These are phyloP conservation scores for Mylabris sibirica DNA, from an alignment of 2,888 invertebrate genomes.

Conservation along the genomic window DNA sequence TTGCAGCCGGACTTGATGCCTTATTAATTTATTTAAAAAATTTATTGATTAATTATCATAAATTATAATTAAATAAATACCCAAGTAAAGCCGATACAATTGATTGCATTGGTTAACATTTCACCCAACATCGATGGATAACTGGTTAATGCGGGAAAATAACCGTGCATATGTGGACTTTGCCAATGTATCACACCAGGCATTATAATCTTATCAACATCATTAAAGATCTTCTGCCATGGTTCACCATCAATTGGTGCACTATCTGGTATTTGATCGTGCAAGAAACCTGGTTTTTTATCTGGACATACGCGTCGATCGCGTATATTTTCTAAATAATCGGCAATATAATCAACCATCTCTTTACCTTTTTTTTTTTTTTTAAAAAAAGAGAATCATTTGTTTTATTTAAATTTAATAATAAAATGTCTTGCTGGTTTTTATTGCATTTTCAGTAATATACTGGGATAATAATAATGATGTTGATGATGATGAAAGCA, in stretches of 20 bases:
- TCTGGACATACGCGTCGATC: conserved; percentile 91
- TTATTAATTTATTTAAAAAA: conserved; percentile 57
- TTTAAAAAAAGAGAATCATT: neutral
- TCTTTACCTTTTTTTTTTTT: conserved; percentile 92
- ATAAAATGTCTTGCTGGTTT: neutral
- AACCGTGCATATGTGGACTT: conserved; percentile 97
- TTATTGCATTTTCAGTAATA: too few species aligned
- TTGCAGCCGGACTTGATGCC: conserved; percentile 97
- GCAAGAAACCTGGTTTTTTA: conserved; percentile 93
- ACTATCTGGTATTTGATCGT: conserved; percentile 81
- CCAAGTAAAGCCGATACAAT: conserved; percentile 96
- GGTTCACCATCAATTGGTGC: conserved; percentile 88
- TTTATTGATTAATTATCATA: neutral
- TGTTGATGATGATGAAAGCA: neutral
- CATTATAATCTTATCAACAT: conserved; percentile 94
- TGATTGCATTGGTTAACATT: conserved; percentile 94
- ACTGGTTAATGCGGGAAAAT: conserved; percentile 94
- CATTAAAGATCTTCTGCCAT: conserved; percentile 91
- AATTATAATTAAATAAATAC: conserved; percentile 66
- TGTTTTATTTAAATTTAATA: neutral
- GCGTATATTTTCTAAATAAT: conserved; percentile 92
- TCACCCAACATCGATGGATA: conserved; percentile 94
- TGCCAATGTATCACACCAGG: conserved; percentile 98
- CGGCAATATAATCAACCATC: conserved; percentile 98
- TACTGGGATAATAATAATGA: too few species aligned